These are phyloP conservation scores for Euura lappo DNA, from an alignment of 1,140 invertebrate species.

Conservation along the genomic window DNA sequence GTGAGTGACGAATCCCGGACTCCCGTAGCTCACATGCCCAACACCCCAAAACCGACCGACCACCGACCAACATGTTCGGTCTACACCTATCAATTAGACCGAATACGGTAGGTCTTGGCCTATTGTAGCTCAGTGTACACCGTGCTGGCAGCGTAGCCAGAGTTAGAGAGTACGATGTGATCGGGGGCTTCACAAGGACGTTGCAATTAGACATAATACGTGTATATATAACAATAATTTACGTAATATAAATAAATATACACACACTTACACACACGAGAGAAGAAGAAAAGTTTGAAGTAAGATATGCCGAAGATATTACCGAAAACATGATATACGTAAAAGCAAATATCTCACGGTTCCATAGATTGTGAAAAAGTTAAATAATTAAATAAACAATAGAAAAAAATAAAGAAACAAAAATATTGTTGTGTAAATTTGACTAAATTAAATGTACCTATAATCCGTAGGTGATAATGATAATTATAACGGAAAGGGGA, in stretches of 20 bases:
- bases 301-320: too few species aligned
- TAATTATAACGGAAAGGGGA: too few species aligned
- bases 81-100: background rate
- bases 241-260: background rate
- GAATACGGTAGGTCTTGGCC: constrained; percentile 37
- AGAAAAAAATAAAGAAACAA: constrained; percentile 21
- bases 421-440: constrained; percentile 11
- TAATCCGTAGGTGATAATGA: too few species aligned
- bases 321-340: too few species aligned
- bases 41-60: constrained; percentile 41
- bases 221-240: background rate
- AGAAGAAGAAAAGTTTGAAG: background rate
- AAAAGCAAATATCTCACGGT: too few species aligned
- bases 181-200: background rate
- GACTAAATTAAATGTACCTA: too few species aligned
- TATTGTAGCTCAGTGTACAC: background rate
- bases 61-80: constrained; percentile 38
- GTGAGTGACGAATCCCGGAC: constrained; percentile 60
- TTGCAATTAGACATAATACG: background rate
- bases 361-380: too few species aligned
- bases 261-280: constrained; percentile 10
- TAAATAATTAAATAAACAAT: background rate
- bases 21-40: constrained; percentile 56
- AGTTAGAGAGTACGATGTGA: background rate
- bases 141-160: background rate